Evolutionary conservation across 2,888 invertebrate species (phyloP).

Genomic region (Orchesellides sinensis): DNA sequence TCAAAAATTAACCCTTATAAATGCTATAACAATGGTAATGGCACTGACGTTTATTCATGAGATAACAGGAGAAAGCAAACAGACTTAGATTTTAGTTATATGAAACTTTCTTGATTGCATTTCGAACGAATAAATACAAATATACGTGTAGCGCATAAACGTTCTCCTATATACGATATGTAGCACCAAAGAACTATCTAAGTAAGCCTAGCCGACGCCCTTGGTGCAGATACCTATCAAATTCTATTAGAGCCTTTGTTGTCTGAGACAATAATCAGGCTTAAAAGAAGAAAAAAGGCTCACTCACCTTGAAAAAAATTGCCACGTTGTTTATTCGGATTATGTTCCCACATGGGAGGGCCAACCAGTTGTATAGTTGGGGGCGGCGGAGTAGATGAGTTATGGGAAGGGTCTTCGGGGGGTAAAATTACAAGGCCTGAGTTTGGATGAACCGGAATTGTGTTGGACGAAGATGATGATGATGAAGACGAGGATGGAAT

Average conservation of each 20-base stretch:
- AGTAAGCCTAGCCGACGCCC: no score
- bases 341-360: constrained; percentile 74
- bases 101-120: no score
- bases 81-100: no score
- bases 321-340: constrained; percentile 70
- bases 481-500: constrained; percentile 46
- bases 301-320: constrained; percentile 69
- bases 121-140: no score
- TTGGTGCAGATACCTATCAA: background rate
- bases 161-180: no score
- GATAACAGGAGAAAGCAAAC: no score
- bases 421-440: constrained; percentile 70
- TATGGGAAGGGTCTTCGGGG: constrained; percentile 69
- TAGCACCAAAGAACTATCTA: no score
- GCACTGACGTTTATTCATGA: no score
- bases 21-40: no score
- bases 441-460: constrained; percentile 65
- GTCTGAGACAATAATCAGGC: background rate
- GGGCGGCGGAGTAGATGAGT: constrained; percentile 72
- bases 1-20: no score
- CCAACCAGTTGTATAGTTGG: constrained; percentile 73
- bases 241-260: constrained; percentile 15
- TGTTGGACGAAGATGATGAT: constrained; percentile 45
- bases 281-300: constrained; percentile 6
- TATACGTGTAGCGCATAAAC: no score